phyloP scores from a whole-genome alignment of 2,113 vertebrate genomes.

The Corvus moneduloides region DNA sequence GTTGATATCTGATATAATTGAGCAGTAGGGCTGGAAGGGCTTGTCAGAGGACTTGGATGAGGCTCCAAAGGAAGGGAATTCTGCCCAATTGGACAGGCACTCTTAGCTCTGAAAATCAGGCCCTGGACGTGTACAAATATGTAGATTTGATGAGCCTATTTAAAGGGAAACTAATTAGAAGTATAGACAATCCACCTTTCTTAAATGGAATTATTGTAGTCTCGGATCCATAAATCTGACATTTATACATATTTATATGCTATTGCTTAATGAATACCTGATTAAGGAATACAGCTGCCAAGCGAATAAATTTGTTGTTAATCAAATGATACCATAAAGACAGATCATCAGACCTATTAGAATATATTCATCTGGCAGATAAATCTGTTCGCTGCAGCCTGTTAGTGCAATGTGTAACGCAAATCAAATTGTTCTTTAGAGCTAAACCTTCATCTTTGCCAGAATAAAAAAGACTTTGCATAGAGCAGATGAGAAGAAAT shows the following conservation, averaged over 20 bases:
- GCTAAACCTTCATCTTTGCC: slow-evolving; percentile 38
- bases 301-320: slow-evolving; percentile 75
- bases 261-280: slow-evolving; percentile 72
- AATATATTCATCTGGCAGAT: slow-evolving; percentile 62
- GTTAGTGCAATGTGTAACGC: slow-evolving; percentile 25
- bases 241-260: slow-evolving; percentile 73
- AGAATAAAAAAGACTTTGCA: slow-evolving; percentile 22
- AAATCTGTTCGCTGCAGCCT: slow-evolving; percentile 44
- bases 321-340: slow-evolving; percentile 71
- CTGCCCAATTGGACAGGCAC: neutral
- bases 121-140: neutral
- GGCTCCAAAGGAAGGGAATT: neutral
- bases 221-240: slow-evolving; percentile 68
- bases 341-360: slow-evolving; percentile 73
- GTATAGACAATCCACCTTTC: slow-evolving; percentile 51
- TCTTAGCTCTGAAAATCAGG: neutral
- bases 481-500: slow-evolving; percentile 37
- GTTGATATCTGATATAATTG: neutral
- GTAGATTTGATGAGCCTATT: neutral
- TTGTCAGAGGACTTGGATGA: neutral
- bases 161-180: slow-evolving; percentile 32
- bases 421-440: slow-evolving; percentile 52
- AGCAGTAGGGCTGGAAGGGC: neutral
- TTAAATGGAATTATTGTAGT: slow-evolving; percentile 59
- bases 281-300: slow-evolving; percentile 75